phyloP scores from a whole-genome alignment of 2,113 vertebrate species.

The Otolemur garnettii region DNA sequence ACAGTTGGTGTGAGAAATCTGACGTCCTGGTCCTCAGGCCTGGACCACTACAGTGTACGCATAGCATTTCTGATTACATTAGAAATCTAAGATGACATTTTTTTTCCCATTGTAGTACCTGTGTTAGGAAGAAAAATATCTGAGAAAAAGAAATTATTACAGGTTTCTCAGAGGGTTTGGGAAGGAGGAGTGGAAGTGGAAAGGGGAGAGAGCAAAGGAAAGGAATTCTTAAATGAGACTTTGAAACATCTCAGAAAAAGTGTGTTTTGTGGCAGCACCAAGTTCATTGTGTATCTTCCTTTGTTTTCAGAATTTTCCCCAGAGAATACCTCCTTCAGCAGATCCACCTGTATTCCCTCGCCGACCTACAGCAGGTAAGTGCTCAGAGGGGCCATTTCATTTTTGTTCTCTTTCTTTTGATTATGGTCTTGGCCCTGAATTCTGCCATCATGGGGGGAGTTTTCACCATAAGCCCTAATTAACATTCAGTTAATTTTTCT shows the following conservation, averaged over 20 bases:
- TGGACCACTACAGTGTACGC: background rate
- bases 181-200: background rate
- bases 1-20: background rate
- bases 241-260: constrained; percentile 19
- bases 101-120: background rate
- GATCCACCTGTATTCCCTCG: constrained; percentile 97
- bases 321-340: constrained; percentile 98
- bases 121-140: background rate
- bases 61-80: background rate
- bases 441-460: background rate
- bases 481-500: constrained; percentile 1
- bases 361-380: constrained; percentile 97
- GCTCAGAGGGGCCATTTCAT: background rate
- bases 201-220: background rate
- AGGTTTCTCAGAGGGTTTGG: background rate
- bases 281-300: constrained; percentile 58
- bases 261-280: background rate
- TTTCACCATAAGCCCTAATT: background rate
- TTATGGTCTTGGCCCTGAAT: background rate
- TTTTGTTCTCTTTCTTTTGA: background rate
- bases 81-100: background rate
- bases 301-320: constrained; percentile 94
- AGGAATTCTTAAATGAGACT: constrained; percentile 41
- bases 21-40: background rate
- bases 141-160: background rate